Percentiles rank a stretch among this genome's conserved stretches.
Evolutionary conservation across 2,888 invertebrate genomes (phyloP).

Genomic region (Drosophila putrida): DNA sequence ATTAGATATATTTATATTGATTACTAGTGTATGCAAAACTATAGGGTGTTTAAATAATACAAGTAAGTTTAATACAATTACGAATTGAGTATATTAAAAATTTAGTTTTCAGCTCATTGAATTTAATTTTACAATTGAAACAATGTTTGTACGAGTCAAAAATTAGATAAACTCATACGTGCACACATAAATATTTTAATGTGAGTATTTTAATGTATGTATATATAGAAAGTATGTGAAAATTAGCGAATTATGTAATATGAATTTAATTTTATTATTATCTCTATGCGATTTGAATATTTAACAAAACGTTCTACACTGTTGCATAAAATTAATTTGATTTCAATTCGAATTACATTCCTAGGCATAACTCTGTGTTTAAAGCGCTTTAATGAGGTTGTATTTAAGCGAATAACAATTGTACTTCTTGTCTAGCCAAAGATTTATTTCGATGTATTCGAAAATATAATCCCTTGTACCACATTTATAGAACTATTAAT

Average conservation of each 20-base stretch:
- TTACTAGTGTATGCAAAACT: neutral
- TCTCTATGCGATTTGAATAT: slow-evolving; percentile 35
- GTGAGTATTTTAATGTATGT: neutral
- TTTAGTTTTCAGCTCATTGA: slow-evolving; percentile 57
- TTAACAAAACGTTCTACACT: slow-evolving; percentile 23
- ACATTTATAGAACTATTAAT: no score
- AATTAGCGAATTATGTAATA: slow-evolving; percentile 46
- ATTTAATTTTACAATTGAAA: slow-evolving; percentile 63
- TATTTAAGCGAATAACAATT: neutral
- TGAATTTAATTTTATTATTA: slow-evolving; percentile 56
- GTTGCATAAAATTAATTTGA: slow-evolving; percentile 60
- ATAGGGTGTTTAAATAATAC: slow-evolving; percentile 9
- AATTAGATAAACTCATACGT: slow-evolving; percentile 3
- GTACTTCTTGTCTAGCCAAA: neutral
- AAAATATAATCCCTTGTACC: slow-evolving; percentile 1
- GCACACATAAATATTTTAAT: slow-evolving; percentile 4
- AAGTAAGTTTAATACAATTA: slow-evolving; percentile 28
- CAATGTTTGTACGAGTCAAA: slow-evolving; percentile 35
- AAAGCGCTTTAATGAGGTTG: slow-evolving; percentile 23
- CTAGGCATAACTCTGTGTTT: slow-evolving; percentile 36
- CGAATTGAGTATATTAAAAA: slow-evolving; percentile 33
- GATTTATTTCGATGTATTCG: neutral
- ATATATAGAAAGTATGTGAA: slow-evolving; percentile 21
- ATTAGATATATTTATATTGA: neutral
- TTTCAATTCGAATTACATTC: slow-evolving; percentile 49